Base-by-base conservation (phyloP, 2,113 vertebrate genomes). In the Protobothrops flavoviridis region DNA sequence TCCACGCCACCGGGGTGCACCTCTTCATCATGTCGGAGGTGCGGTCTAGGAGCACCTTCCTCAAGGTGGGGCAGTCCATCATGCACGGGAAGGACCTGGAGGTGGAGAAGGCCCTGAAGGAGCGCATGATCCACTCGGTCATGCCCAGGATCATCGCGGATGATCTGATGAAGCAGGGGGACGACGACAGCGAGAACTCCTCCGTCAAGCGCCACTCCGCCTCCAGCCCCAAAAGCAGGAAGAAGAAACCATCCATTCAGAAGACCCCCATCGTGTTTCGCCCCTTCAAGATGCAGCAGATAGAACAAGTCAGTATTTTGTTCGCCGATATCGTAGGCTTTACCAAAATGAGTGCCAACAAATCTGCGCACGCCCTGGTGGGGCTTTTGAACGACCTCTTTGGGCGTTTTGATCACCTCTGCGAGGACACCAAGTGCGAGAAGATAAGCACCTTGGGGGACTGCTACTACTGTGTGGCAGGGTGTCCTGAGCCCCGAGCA, bases 391-490 rank as follows among this genome's bases (percentile, higher is more conserved):
- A 99, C 0, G 99, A 99, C 97, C 97, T 99, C 29, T 99, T 99
- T 1, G 99, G 99, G 3, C 99, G 99, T 69, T 99, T 99, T 0
- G 99, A 99, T 96, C 98, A 97, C 4, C 97, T 99, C 20, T 99
- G 99, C 0, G 99, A 99, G 96, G 98, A 99, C 94, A 99, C 99
- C 9, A 97, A 97, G 64, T 99, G 99, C 0, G 99, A 99, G 98
- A 99, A 99, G 96, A 99, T 99, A 97, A 99, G 99, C 97, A 99
- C 99, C 5, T 97, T 99, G 96, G 99, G 99, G 10, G 99, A 99
- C 96, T 99, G 99, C 94, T 99, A 99, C 94, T 99, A 99, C 95
- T 99, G 99, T 0, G 99, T 99, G 69, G 99, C 99, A 0, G 99
- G 99, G 55, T 99, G 99, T 94, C 99, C 99, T 0, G 99, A 99